phyloP scores from a whole-genome alignment of 2,113 vertebrate genomes.

The Tauraco erythrolophus region DNA sequence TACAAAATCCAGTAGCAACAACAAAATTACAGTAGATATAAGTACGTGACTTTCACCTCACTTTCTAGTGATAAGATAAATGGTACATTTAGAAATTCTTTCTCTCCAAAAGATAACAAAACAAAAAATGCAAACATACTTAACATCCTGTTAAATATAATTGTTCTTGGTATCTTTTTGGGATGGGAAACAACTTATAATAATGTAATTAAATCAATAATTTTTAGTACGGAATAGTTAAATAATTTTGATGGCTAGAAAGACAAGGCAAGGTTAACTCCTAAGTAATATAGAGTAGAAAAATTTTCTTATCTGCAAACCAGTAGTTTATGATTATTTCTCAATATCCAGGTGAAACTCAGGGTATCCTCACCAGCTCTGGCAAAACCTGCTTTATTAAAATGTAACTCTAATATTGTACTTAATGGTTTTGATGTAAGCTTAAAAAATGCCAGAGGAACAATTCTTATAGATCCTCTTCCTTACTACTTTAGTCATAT shows the following conservation, averaged over 20 bases:
- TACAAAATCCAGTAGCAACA: not conserved
- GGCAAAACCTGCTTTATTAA: not conserved
- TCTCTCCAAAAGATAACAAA: not conserved
- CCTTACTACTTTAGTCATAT: conserved; percentile 5
- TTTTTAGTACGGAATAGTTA: not conserved
- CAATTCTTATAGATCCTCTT: conserved; percentile 2
- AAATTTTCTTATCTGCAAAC: not conserved
- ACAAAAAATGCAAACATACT: not conserved
- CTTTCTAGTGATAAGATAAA: not conserved
- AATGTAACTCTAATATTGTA: not conserved
- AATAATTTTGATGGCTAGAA: not conserved
- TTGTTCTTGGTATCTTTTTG: not conserved
- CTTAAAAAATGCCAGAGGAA: not conserved
- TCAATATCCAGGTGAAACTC: not conserved
- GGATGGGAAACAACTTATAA: not conserved
- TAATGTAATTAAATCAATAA: not conserved
- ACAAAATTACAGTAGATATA: not conserved
- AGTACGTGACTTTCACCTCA: not conserved
- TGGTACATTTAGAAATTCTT: not conserved
- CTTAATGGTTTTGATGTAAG: not conserved
- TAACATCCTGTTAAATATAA: not conserved
- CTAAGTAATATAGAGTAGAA: not conserved
- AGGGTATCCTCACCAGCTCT: not conserved
- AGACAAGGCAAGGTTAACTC: not conserved
- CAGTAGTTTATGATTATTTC: not conserved